Percentiles rank a stretch among this genome's conserved stretches.
Conservation (phyloP, 2,888 invertebrate genomes). For the Myopa tessellatipennis region DNA sequence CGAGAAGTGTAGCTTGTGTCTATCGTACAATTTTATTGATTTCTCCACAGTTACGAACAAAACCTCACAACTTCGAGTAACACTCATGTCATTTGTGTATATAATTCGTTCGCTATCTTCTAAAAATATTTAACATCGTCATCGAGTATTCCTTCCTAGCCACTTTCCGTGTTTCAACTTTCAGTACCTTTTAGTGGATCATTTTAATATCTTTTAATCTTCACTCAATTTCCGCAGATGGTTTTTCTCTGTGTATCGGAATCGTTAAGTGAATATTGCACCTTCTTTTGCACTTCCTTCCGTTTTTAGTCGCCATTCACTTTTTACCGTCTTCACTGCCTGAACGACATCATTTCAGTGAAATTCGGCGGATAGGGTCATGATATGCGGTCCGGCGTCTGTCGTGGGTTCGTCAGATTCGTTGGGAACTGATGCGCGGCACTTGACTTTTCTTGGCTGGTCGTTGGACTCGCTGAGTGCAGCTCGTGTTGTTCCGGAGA, state of each 20-base stretch:
- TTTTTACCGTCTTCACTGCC: conserved; percentile 51
- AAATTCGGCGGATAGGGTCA: conserved; percentile 65
- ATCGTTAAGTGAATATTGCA: conserved; percentile 37
- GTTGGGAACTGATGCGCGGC: conserved; percentile 20
- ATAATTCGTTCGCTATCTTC: too few relatives aligned
- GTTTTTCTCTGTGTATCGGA: too few relatives aligned
- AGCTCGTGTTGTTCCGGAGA: conserved; percentile 51
- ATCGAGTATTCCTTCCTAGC: too few relatives aligned
- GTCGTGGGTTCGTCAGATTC: conserved; percentile 47
- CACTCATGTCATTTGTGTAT: too few relatives aligned
- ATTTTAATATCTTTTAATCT: too few relatives aligned
- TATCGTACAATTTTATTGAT: neutral
- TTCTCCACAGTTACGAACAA: neutral
- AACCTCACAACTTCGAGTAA: too few relatives aligned
- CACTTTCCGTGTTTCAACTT: too few relatives aligned
- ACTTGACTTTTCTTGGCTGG: neutral
- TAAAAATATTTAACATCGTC: too few relatives aligned
- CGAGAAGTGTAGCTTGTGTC: neutral
- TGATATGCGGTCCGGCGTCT: conserved; percentile 65
- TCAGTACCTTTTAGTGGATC: too few relatives aligned
- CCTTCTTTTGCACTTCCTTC: neutral
- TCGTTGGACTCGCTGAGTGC: conserved; percentile 31
- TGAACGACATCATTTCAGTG: conserved; percentile 62
- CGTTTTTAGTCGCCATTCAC: neutral
- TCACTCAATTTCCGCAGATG: too few relatives aligned